phyloP scores from a whole-genome alignment of 2,797 vertebrate genomes.

The Picus viridis region DNA sequence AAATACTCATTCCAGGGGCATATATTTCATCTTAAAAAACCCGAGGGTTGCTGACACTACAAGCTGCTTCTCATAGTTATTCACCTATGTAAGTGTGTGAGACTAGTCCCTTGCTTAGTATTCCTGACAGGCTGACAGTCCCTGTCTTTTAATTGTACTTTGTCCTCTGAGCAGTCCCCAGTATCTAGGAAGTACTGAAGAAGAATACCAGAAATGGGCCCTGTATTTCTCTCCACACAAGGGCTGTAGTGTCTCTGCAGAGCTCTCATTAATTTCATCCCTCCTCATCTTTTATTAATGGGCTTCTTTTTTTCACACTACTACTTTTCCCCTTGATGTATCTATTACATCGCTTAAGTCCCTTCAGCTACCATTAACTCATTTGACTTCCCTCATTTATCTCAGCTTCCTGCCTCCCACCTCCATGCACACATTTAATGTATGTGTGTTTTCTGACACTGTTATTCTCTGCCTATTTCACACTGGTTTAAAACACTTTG shows the following conservation, averaged over 20 bases:
- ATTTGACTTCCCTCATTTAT: background rate
- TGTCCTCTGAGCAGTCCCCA: background rate
- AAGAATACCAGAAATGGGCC: background rate
- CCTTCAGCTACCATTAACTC: background rate
- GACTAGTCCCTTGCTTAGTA: background rate
- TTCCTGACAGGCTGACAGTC: background rate
- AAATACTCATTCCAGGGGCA: background rate
- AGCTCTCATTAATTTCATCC: slow-evolving; percentile 8
- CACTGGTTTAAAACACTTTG: background rate
- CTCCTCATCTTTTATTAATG: slow-evolving; percentile 35
- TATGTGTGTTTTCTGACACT: background rate
- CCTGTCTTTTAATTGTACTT: background rate
- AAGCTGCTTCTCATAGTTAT: background rate
- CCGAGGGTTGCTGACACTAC: background rate
- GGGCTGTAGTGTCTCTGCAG: background rate
- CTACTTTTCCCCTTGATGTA: background rate
- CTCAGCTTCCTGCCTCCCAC: background rate
- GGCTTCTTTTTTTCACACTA: background rate
- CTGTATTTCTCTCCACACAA: background rate
- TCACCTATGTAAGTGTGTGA: background rate
- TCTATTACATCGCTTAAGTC: background rate
- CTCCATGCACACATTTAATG: fast-evolving
- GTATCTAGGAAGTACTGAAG: background rate
- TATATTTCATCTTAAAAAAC: background rate
- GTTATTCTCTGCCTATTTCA: background rate